These are phyloP conservation scores for Brachionus angularis DNA, from an alignment of 1,140 invertebrate species.

Conservation along the genomic window DNA sequence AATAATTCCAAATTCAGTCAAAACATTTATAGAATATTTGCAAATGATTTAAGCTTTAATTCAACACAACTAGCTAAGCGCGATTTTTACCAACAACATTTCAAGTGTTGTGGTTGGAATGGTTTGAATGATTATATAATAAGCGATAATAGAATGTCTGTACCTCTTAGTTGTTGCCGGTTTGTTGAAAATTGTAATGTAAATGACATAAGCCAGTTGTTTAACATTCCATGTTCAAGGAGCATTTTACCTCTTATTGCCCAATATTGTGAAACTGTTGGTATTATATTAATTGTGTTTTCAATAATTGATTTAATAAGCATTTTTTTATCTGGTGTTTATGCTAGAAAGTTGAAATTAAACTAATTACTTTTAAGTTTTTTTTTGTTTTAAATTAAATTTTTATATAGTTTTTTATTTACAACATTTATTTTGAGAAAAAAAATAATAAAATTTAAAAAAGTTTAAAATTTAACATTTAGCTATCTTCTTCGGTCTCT, in stretches of 20 bases:
- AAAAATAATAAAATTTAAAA: neutral
- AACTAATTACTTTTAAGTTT: no score
- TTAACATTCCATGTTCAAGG: slow-evolving; percentile 9
- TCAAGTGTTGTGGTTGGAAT: slow-evolving; percentile 41
- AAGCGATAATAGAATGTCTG: neutral
- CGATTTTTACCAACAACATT: slow-evolving; percentile 20
- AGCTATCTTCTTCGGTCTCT: neutral
- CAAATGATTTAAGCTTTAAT: neutral
- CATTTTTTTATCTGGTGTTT: no score
- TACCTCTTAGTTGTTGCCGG: slow-evolving; percentile 26
- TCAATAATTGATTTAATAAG: no score
- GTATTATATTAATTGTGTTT: neutral
- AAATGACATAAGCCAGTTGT: slow-evolving; percentile 22
- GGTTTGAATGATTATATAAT: slow-evolving; percentile 34
- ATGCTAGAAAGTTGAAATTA: no score
- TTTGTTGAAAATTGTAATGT: neutral
- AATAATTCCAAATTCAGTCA: neutral
- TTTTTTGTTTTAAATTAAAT: no score
- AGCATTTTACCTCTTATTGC: neutral
- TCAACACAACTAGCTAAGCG: neutral
- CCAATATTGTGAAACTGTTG: neutral
- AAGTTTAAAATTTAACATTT: neutral
- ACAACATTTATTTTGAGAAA: neutral
- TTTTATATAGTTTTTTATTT: neutral
- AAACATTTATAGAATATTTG: neutral